Evolutionary conservation across 2,888 invertebrate species (phyloP), one percentile per base, ranked within the genome.

Genomic region (Trichacis sp.): DNA sequence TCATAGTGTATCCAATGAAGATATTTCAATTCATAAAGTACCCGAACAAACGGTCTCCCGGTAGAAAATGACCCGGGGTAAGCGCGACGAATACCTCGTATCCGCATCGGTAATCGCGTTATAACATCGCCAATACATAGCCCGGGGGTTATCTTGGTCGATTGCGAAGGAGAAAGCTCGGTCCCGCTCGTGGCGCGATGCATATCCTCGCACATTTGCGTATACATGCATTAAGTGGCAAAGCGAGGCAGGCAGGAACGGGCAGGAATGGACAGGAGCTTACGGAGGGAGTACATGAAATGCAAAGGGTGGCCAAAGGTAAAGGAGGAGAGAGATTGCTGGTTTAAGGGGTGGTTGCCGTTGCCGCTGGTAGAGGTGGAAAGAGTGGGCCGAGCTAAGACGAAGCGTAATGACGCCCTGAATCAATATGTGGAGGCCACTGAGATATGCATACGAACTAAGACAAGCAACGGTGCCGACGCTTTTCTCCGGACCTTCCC

Each of bases 371-470:
- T 69, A 66, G 71, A 64, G 69, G 64, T 64, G 70, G 68, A 43
- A 62, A 66, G 64, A 64, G 76, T 77, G 75, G 77, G 76, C 79
- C 78, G 79, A 81, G 80, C 81, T 81, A 83, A 82, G 80, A 82
- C 82, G 82, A 64, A 64, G 64, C 80, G 81, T 83, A 83, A 83
- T 83, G 83, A 83, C 81, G 83, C 80, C 81, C 82, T 82, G 83
- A 83, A 83, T 83, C 83, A 83, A 83, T 83, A 84, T 83, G 82
- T 83, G 82, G 71, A 83, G 82, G 79, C 80, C 81, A 82, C 81
- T 82, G 82, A 82, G 83, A 83, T 83, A 82, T 83, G 83, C 83
- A 83, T 83, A 83, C 82, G 82, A 82, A 82, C 83, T 83, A 83
- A 83, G 82, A 82, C 82, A 81, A 83, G 77, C 81, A 77, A 24